phyloP scores from a whole-genome alignment of 1,140 invertebrate genomes.

The Mercenaria mercenaria region DNA sequence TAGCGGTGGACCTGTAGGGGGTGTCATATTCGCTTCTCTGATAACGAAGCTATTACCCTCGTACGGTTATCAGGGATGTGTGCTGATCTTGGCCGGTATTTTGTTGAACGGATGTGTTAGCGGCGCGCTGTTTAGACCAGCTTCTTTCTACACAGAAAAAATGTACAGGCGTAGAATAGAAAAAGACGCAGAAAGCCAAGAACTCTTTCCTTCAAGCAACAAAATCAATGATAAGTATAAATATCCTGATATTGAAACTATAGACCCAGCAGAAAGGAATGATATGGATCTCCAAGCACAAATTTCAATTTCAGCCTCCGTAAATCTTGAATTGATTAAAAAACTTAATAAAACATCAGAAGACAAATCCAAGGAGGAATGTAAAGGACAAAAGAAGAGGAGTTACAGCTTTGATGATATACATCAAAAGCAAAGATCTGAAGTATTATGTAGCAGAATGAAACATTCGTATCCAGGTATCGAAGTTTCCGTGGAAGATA shows the following conservation, averaged over 20 bases:
- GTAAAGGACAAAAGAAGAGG: not conserved
- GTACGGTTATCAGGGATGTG: conserved; percentile 34
- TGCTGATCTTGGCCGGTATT: conserved; percentile 9
- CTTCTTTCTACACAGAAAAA: not conserved
- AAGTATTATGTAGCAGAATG: not conserved
- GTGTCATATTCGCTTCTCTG: conserved; percentile 46
- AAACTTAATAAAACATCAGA: too few relatives aligned
- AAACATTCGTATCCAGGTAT: not conserved
- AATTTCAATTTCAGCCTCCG: not conserved
- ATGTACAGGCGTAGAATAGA: not conserved
- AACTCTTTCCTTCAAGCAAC: not conserved
- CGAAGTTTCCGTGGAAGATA: not conserved
- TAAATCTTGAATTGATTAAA: too few relatives aligned
- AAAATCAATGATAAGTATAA: not conserved
- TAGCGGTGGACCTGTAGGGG: conserved; percentile 31
- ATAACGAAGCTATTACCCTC: not conserved
- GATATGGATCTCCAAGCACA: not conserved
- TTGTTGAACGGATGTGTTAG: conserved; percentile 29
- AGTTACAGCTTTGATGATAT: too few relatives aligned
- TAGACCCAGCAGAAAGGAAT: not conserved
- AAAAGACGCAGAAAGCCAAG: not conserved
- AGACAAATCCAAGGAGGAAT: not conserved
- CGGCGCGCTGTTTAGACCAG: conserved; percentile 14
- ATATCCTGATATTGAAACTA: not conserved
- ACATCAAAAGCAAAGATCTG: too few relatives aligned